Base-by-base conservation (phyloP, 1,140 invertebrate species). In the Hetaerina americana region DNA sequence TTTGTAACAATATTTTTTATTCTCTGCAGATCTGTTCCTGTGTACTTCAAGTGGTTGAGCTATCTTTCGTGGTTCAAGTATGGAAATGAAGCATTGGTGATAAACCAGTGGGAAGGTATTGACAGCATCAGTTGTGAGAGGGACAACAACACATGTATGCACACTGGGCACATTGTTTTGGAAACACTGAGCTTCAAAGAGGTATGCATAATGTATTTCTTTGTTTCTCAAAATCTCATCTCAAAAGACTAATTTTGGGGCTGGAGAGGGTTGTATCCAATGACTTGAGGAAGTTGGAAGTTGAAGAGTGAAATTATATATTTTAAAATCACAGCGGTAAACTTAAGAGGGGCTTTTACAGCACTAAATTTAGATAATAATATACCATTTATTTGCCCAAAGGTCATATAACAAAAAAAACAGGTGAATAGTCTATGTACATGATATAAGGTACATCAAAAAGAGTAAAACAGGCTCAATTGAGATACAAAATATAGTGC, bases 11-110 rank as follows among this genome's bases (percentile, higher is more conserved):
- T 12, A 10, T 57, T 12, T 12, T 2, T 57, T 73, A 74, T 71
- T n/a, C n/a, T 73, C 81, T 82, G 73, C 75, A 92, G 91, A 1
- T 94, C 94, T 0, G 88, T 97, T 25, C 96, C 95, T 0, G 79
- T 84, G 0, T 98, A 96, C 77, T 90, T 98, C 70, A 84, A 89
- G 70, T 97, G 95, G 94, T 82, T 98, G 71, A 92, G 93, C 18
- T 94, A 96, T 80, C 80, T 98, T 22, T 97, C 95, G 0, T 98
- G 96, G 94, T 97, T 98, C 82, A 88, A 90, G 68, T 98, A 96
- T 80, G 93, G 91, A 66, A 96, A 95, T 81, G 95, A 97, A 82
- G 92, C 94, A 0, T 81, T 98, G 0, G 83, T 93, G n/a, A 90
- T 98, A 68, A 97, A 96, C 82, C 95, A 98, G 79, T 98, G 96